A percentile compares a stretch with the other conserved stretches of the same genome.
Evolutionary conservation across 2,888 invertebrate species (phyloP).

Genomic region (Temnothorax unifasciatus): DNA sequence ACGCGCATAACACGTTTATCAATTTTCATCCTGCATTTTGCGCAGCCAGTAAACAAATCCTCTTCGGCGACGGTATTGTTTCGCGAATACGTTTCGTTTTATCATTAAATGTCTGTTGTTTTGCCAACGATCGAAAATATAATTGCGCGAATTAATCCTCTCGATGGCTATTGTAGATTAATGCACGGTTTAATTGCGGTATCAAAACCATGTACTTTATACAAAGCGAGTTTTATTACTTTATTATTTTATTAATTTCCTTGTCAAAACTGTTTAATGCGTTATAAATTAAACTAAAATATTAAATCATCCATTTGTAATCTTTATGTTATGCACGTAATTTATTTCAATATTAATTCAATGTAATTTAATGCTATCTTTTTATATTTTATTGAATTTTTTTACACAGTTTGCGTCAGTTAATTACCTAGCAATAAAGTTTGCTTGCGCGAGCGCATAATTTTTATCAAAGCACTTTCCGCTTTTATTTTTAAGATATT

Average conservation of each 20-base stretch:
- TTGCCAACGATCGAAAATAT: background rate
- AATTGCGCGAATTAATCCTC: background rate
- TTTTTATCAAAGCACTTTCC: conserved; percentile 13
- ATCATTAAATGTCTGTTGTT: conserved; percentile 15
- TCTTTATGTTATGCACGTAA: background rate
- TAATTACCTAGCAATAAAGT: background rate
- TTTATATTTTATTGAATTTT: background rate
- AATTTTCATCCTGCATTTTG: conserved; percentile 3
- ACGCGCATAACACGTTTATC: background rate
- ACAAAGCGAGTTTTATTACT: background rate
- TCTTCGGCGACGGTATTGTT: background rate
- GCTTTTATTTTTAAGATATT: conserved; percentile 14
- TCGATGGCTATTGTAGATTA: background rate
- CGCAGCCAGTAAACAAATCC: background rate
- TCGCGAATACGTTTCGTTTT: background rate
- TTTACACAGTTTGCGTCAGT: background rate
- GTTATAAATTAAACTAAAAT: background rate
- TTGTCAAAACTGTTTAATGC: background rate
- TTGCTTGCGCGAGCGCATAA: background rate
- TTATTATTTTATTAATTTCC: background rate
- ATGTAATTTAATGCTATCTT: background rate
- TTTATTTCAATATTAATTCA: background rate
- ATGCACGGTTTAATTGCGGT: background rate
- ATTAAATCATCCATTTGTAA: background rate
- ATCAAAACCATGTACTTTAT: background rate